phyloP scores from a whole-genome alignment of 2,113 vertebrate genomes.

The Rhea pennata region DNA sequence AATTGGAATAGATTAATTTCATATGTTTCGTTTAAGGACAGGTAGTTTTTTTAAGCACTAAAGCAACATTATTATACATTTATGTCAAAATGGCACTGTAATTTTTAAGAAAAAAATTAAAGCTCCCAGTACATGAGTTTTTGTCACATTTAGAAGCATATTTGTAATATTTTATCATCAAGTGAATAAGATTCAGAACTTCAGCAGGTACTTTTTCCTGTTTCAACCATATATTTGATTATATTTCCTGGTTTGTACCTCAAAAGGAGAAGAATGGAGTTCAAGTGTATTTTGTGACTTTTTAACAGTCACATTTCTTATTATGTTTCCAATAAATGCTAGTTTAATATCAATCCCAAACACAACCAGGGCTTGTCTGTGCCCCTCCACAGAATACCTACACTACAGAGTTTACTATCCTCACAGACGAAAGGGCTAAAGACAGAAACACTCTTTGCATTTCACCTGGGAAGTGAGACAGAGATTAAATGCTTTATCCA shows the following conservation, averaged over 20 bases:
- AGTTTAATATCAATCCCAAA: background rate
- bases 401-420: background rate
- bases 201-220: background rate
- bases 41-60: constrained; percentile 38
- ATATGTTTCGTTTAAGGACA: constrained; percentile 72
- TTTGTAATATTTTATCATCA: background rate
- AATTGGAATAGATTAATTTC: constrained; percentile 75
- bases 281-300: background rate
- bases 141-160: background rate
- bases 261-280: background rate
- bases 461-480: background rate
- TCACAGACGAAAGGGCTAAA: background rate
- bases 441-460: background rate
- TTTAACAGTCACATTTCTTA: background rate
- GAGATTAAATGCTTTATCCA: background rate
- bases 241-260: background rate
- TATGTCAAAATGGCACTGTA: background rate
- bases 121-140: background rate
- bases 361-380: background rate
- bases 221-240: constrained; percentile 4
- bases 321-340: background rate
- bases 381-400: background rate
- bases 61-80: background rate
- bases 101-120: constrained; percentile 6
- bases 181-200: background rate